Evolutionary conservation across 2,888 invertebrate genomes (phyloP).

Genomic region (Stenchaetothrips biformis): DNA sequence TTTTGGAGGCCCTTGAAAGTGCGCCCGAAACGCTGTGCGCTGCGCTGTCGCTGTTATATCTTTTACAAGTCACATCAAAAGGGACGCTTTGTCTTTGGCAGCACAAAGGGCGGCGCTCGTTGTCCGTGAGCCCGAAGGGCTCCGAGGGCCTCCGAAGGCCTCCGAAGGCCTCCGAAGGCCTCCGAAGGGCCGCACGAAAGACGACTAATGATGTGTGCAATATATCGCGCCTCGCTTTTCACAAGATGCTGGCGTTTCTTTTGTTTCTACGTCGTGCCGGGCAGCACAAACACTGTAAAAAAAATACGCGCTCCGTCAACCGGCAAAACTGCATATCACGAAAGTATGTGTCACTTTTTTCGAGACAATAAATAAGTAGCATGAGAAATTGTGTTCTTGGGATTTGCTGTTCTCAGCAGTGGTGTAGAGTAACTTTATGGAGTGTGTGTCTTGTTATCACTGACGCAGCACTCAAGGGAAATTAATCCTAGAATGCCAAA

Average conservation of each 20-base stretch:
- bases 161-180: neutral
- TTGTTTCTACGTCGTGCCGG: no score
- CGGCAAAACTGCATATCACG: neutral
- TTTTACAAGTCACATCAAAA: neutral
- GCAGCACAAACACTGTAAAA: neutral
- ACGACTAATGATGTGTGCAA: constrained; percentile 8
- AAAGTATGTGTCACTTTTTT: neutral
- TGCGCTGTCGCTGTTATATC: neutral
- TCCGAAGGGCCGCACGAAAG: neutral
- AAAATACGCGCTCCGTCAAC: neutral
- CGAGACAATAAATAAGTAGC: neutral
- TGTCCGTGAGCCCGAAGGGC: neutral
- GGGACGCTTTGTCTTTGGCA: neutral
- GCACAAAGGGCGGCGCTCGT: neutral
- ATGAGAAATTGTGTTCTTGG: neutral
- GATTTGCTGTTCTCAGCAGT: neutral
- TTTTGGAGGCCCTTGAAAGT: neutral
- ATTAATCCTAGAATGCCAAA: constrained; percentile 9
- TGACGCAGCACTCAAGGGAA: no score
- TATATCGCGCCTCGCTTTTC: neutral
- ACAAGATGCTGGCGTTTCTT: no score
- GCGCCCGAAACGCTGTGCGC: neutral
- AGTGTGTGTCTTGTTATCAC: no score
- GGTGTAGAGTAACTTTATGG: neutral
- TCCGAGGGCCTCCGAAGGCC: no score